Percentiles rank a stretch among this genome's conserved stretches.
Conservation (phyloP, 1,140 invertebrate species). For the Drosophila oshimai region DNA sequence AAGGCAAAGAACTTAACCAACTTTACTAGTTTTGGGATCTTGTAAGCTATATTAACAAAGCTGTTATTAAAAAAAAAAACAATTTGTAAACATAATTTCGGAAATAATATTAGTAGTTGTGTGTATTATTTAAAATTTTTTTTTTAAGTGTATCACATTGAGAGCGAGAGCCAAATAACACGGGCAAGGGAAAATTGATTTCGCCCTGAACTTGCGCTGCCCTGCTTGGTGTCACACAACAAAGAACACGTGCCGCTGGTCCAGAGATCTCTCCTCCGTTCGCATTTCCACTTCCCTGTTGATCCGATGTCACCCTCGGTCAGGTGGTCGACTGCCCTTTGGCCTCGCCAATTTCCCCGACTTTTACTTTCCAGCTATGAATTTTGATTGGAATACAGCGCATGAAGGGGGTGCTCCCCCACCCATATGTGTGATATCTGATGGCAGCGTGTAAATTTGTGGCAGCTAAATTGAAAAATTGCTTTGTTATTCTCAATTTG, state of each 20-base stretch:
- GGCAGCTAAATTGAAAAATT: constrained; percentile 74
- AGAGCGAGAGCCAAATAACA: too few relatives aligned
- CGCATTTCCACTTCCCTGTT: neutral
- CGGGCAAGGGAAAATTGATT: constrained; percentile 54
- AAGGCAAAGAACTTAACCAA: neutral
- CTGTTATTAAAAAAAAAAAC: neutral
- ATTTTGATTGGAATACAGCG: neutral
- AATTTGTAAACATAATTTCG: neutral
- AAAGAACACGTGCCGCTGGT: constrained; percentile 42
- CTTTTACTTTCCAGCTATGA: constrained; percentile 33
- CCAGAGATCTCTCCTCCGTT: neutral
- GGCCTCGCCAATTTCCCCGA: constrained; percentile 42
- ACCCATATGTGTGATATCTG: constrained; percentile 23
- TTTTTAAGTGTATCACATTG: too few relatives aligned
- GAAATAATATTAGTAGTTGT: too few relatives aligned
- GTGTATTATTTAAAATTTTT: too few relatives aligned
- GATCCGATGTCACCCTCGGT: constrained; percentile 1
- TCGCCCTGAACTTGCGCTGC: constrained; percentile 68
- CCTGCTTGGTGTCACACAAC: constrained; percentile 32
- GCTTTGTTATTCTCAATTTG: constrained; percentile 81
- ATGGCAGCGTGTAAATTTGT: constrained; percentile 43
- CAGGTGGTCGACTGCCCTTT: constrained; percentile 57
- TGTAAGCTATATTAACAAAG: neutral
- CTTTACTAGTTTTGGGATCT: too few relatives aligned
- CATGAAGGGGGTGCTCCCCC: neutral